Base-by-base conservation (phyloP, 2,797 vertebrate species). In the Pelochelys cantorii region DNA sequence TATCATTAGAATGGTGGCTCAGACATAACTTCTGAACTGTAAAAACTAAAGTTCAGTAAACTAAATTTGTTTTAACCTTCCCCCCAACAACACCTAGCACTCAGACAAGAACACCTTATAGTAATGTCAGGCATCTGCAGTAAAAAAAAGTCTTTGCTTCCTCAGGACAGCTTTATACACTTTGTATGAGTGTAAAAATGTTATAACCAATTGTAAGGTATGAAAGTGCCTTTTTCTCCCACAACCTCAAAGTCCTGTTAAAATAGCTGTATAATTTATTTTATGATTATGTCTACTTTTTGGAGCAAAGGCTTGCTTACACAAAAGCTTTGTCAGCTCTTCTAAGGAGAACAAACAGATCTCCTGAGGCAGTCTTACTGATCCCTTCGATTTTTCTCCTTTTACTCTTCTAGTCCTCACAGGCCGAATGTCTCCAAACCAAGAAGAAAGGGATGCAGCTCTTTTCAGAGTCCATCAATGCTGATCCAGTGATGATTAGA, bases 131-230 rank as follows among this genome's bases (percentile, higher is more conserved):
- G 81, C 84, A 14, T 80, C 53, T 86, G 10, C 88, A 90, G 83
- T 92, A 86, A 96, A 84, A 79, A 81, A 54, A 59, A 55, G 25
- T 55, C 34, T 89, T 81, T 88, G 80, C 96, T 96, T 97, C 84
- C 90, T 92, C 77, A 95, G 93, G 88, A 75, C 89, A 88, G 87
- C 92, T 56, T 88, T 91, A 25, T 81, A 11, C 62, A 48, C 54
- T 84, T 52, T 68, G 3, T 77, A 25, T 27, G 68, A 86, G 78
- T 0, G 0, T 56, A 68, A 83, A n/a, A 78, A 60, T n/a, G 7
- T 59, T 93, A 57, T 52, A 8, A 81, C 60, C 83, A 74, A 60
- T 55, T 91, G 75, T 7, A 4, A 59, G 31, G 25, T 79, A 52
- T 10, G 83, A 60, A 52, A 92, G 4, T 79, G 53, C 60, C 87